Evolutionary conservation across 1,140 invertebrate species (phyloP).

Genomic region (Sycobia sp.): DNA sequence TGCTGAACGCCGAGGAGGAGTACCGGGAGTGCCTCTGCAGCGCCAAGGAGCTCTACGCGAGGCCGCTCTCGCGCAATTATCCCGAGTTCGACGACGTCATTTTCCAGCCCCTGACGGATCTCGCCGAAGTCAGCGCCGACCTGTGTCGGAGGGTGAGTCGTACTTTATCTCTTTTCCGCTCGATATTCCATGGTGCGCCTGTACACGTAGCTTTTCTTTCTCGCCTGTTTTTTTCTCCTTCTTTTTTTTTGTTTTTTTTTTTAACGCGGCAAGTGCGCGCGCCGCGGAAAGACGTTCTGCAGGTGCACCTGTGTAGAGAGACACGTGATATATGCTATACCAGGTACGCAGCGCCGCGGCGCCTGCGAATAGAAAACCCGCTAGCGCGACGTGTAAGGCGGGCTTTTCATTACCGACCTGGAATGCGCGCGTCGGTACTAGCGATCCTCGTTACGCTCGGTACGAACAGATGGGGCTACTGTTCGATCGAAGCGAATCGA

Average conservation of each 20-base stretch:
- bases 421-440: background rate
- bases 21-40: conserved; percentile 59
- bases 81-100: conserved; percentile 61
- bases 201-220: too few relatives aligned
- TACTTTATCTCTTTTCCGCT: conserved; percentile 17
- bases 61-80: conserved; percentile 59
- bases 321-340: too few relatives aligned
- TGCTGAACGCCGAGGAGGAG: conserved; percentile 61
- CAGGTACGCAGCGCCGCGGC: background rate
- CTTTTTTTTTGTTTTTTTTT: too few relatives aligned
- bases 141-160: conserved; percentile 60
- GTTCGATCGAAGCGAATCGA: too few relatives aligned
- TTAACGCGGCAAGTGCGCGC: too few relatives aligned
- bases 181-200: too few relatives aligned
- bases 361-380: conserved; percentile 17
- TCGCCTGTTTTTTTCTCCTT: too few relatives aligned
- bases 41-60: conserved; percentile 61
- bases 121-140: conserved; percentile 58
- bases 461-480: conserved; percentile 11
- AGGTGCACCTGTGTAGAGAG: too few relatives aligned
- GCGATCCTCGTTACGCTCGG: background rate
- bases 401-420: background rate
- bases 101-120: conserved; percentile 61
- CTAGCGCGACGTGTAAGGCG: background rate
- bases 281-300: too few relatives aligned